Conservation (phyloP, 2,113 vertebrate genomes). For the Ascaphus truei region DNA sequence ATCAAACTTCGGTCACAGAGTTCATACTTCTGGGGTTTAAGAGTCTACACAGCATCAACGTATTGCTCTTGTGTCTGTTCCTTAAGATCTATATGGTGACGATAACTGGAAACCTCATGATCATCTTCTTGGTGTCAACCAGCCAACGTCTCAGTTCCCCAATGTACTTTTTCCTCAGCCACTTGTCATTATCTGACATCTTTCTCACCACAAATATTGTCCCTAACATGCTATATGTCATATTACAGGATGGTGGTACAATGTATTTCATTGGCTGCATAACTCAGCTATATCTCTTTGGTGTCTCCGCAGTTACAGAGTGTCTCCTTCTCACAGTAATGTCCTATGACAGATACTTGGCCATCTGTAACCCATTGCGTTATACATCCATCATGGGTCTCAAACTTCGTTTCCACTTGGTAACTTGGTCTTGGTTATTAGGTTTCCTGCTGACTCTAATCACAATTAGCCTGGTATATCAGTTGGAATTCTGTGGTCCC, state of each 20-base stretch:
- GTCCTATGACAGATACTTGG: slow-evolving; percentile 42
- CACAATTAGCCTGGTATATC: slow-evolving; percentile 25
- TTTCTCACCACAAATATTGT: slow-evolving; percentile 26
- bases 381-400: slow-evolving; percentile 33
- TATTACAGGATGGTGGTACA: background rate
- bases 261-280: slow-evolving; percentile 36
- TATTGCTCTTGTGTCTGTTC: slow-evolving; percentile 22
- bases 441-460: slow-evolving; percentile 27
- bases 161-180: slow-evolving; percentile 42
- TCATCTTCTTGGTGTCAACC: slow-evolving; percentile 22
- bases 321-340: slow-evolving; percentile 37
- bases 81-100: slow-evolving; percentile 23
- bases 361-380: slow-evolving; percentile 33
- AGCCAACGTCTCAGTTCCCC: slow-evolving; percentile 21
- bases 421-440: slow-evolving; percentile 29
- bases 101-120: slow-evolving; percentile 33
- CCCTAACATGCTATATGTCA: slow-evolving; percentile 32
- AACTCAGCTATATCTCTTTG: slow-evolving; percentile 35
- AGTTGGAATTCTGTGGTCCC: slow-evolving; percentile 41
- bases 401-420: slow-evolving; percentile 1
- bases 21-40: background rate
- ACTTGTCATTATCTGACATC: slow-evolving; percentile 39
- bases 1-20: background rate
- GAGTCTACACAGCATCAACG: background rate
- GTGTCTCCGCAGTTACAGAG: slow-evolving; percentile 29